Conservation (phyloP, 2,888 invertebrate species). For the Pseudococcus viburni region DNA sequence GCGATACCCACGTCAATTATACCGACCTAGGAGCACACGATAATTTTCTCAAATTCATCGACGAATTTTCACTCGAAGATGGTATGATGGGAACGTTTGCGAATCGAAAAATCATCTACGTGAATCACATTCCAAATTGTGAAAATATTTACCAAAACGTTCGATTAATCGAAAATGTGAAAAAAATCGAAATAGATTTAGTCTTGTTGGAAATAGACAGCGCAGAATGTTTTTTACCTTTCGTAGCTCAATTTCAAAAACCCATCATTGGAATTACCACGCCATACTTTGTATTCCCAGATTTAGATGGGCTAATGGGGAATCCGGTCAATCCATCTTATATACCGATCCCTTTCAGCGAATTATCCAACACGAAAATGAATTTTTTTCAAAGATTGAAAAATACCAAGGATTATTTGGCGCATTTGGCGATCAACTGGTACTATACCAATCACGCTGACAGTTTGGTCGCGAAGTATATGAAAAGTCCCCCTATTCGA, state of each 20-base stretch:
- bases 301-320: not conserved
- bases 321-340: not conserved
- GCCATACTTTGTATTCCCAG: not conserved
- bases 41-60: not conserved
- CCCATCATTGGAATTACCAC: not conserved
- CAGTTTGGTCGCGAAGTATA: not conserved
- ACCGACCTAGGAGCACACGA: not conserved
- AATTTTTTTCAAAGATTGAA: not conserved
- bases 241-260: not conserved
- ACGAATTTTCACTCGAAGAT: not conserved
- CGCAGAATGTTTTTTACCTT: not conserved
- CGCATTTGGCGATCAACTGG: not conserved
- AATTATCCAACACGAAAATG: not conserved
- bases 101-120: not conserved
- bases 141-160: not conserved
- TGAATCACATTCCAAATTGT: not conserved
- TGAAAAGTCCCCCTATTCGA: not conserved
- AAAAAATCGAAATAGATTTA: not conserved
- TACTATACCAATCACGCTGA: not conserved
- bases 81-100: not conserved
- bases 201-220: not conserved
- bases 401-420: not conserved
- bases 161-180: not conserved
- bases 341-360: not conserved
- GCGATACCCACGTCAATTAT: not conserved